Conservation (phyloP, 2,113 vertebrate genomes). For the Girardinichthys multiradiatus region DNA sequence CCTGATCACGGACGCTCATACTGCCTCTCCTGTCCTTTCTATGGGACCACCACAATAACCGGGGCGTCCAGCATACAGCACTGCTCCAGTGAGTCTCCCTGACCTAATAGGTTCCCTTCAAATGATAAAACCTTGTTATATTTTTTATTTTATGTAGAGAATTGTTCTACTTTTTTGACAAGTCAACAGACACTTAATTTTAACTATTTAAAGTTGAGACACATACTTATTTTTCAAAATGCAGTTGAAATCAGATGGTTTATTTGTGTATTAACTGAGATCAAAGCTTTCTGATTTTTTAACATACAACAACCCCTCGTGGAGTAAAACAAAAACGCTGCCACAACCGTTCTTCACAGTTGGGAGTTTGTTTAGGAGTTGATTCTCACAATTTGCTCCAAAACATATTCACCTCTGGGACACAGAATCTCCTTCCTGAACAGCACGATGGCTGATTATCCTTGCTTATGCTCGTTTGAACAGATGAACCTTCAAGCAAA, state of each 20-base stretch:
- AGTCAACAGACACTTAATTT: background rate
- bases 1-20: constrained; percentile 92
- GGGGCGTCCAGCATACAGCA: constrained; percentile 92
- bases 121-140: background rate
- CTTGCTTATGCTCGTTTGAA: background rate
- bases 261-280: background rate
- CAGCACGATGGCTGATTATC: background rate
- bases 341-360: too few species aligned
- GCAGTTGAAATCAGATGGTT: background rate
- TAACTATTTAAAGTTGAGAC: background rate
- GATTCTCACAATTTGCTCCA: too few species aligned
- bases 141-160: background rate
- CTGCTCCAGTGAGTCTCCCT: constrained; percentile 90
- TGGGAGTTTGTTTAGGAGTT: too few species aligned
- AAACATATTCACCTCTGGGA: background rate
- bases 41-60: constrained; percentile 89
- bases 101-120: background rate
- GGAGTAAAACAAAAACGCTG: too few species aligned
- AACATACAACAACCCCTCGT: too few species aligned
- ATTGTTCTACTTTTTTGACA: background rate
- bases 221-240: too few species aligned
- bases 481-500: too few species aligned
- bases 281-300: background rate
- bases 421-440: background rate
- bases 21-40: constrained; percentile 96